Base-by-base conservation (phyloP, 2,888 invertebrate species). In the Drosophila paranaensis region DNA sequence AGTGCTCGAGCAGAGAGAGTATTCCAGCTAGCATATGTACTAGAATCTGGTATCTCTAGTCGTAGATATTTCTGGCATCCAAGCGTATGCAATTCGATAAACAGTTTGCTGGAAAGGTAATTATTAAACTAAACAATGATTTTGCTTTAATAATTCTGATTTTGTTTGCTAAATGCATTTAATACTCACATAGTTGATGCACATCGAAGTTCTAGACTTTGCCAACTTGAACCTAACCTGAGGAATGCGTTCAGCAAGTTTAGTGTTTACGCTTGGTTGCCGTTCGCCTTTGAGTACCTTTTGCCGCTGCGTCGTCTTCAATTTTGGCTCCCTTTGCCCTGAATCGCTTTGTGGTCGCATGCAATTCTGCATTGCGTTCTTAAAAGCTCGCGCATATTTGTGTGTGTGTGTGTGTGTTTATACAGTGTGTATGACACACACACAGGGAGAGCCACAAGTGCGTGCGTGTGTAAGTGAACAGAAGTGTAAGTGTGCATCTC, bases 321-420 rank as follows among this genome's bases (percentile, higher is more conserved):
- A 56, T 50, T 57, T 74, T 11, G n/a, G 51, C 27, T 40, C 13
- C 5, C 35, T 33, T 11, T 11, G 11, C 27, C 37, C 35, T 8
- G 3, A n/a, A 20, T 30, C 6, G 14, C 42, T 14, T 39, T 61
- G 43, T 43, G 51, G 60, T 53, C 61, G 35, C 67, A 54, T 65
- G 66, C 79, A 72, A 87, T 73, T 74, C 77, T 71, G 57, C 67
- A 74, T 57, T 78, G 72, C 82, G 68, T 72, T 77, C 70, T 81
- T 77, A 64, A 83, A 64, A 39, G 37, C 42, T 53, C 20, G 20
- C 20, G 20, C 20, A 20, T 10, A 37, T 11, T n/a, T 33, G 11
- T n/a, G 16, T 43, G 30, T 11, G 16, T 33, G 11, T n/a, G 16
- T 43, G 30, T 40, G 35, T 64, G 30, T 40, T 30, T 64, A 65